phyloP scores from a whole-genome alignment of 2,888 invertebrate species.

The Dromius quadrimaculatus region DNA sequence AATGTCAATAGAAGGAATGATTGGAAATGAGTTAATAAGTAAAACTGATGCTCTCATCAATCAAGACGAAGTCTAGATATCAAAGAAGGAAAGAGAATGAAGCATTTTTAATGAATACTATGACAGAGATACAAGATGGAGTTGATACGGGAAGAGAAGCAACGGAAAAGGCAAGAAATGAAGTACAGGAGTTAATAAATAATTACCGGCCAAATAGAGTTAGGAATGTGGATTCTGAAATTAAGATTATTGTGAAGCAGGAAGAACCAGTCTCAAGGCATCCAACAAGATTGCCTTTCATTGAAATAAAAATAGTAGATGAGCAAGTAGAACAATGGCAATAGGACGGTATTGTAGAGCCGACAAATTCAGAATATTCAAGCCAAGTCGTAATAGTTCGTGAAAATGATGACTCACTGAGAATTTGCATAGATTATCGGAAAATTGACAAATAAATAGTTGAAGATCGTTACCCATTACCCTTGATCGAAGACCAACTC shows the following conservation, averaged over 20 bases:
- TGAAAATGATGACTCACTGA: conserved; percentile 54
- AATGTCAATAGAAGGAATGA: conserved; percentile 11
- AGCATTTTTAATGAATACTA: not conserved
- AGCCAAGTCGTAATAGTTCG: conserved; percentile 55
- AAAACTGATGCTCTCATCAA: not conserved
- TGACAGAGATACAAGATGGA: not conserved
- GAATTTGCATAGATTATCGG: conserved; percentile 57
- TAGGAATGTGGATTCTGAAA: conserved; percentile 49
- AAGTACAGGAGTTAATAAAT: conserved; percentile 40
- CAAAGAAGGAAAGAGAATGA: not conserved
- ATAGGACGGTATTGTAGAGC: conserved; percentile 54
- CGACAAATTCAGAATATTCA: conserved; percentile 55
- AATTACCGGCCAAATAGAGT: conserved; percentile 47
- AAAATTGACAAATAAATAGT: not conserved
- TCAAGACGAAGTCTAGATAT: not conserved
- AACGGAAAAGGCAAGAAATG: conserved; percentile 8
- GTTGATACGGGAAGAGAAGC: not conserved
- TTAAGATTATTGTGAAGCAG: conserved; percentile 55
- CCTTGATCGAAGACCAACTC: conserved; percentile 56
- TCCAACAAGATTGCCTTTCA: conserved; percentile 53
- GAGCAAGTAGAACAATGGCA: conserved; percentile 55
- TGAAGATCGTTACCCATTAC: conserved; percentile 1
- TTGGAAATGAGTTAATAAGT: conserved; percentile 38
- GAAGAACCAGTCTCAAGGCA: conserved; percentile 54
- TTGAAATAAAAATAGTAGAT: conserved; percentile 53